Evolutionary conservation across 2,113 vertebrate species (phyloP).

Genomic region (Polypterus senegalus): DNA sequence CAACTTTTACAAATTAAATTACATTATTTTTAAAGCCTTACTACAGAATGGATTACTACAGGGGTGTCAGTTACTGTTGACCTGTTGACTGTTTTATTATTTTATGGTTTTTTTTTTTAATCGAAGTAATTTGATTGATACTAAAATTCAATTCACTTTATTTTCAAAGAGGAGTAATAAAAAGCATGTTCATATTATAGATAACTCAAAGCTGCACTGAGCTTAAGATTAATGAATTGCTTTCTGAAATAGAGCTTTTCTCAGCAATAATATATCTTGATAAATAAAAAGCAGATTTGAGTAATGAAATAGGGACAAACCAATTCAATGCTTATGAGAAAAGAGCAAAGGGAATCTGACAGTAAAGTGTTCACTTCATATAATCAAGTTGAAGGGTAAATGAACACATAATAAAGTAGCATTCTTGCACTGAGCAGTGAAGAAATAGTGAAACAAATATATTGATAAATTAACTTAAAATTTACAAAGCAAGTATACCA

Average conservation of each 20-base stretch:
- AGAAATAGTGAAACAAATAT: too few species aligned
- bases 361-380: too few species aligned
- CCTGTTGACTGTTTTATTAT: not conserved
- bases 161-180: not conserved
- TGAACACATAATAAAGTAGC: too few species aligned
- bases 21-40: not conserved
- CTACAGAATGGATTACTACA: not conserved
- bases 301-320: too few species aligned
- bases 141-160: conserved; percentile 1
- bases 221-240: conserved; percentile 10
- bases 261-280: conserved; percentile 5
- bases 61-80: not conserved
- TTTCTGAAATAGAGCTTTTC: conserved; percentile 4
- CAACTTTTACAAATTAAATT: not conserved
- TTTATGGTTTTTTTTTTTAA: not conserved
- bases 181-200: not conserved
- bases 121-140: not conserved
- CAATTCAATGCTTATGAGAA: too few species aligned
- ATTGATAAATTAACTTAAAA: too few species aligned
- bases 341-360: too few species aligned
- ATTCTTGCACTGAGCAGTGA: too few species aligned
- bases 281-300: not conserved
- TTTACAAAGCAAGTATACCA: too few species aligned
- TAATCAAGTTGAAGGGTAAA: too few species aligned
- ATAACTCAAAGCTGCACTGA: not conserved